Evolutionary conservation across 2,113 vertebrate species (phyloP).

Genomic region (Eolophus roseicapilla): DNA sequence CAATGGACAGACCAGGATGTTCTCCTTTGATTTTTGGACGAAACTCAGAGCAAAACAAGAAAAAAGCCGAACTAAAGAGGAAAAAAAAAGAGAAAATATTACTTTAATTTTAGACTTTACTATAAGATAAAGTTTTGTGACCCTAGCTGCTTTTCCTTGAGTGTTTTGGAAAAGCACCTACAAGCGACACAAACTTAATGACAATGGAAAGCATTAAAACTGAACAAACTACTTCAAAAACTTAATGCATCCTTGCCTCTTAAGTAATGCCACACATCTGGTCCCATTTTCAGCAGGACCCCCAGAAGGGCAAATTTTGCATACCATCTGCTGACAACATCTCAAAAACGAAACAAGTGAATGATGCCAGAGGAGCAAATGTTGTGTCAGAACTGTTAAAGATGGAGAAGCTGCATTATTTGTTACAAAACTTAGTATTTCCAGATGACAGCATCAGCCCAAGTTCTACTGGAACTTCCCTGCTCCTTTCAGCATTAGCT

Average conservation of each 20-base stretch:
- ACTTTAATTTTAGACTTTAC: not conserved
- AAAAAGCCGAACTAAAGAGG: constrained; percentile 89
- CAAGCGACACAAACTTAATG: not conserved
- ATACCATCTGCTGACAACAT: not conserved
- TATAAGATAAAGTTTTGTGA: not conserved
- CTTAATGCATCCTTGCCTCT: not conserved
- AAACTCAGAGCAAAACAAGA: constrained; percentile 95
- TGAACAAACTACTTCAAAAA: not conserved
- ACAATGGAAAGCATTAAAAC: not conserved
- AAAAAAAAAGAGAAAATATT: not conserved
- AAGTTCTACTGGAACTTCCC: not conserved
- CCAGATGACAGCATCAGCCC: not conserved
- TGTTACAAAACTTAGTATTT: not conserved
- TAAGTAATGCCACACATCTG: not conserved
- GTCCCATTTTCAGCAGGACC: not conserved
- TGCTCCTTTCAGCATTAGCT: not conserved
- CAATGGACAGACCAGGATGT: constrained; percentile 87
- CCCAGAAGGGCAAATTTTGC: not conserved
- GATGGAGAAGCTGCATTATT: not conserved
- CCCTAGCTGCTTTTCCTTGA: not conserved
- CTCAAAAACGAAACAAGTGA: not conserved
- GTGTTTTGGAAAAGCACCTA: not conserved
- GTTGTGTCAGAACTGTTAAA: not conserved
- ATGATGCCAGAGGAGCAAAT: not conserved
- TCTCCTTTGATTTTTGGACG: constrained; percentile 95